Evolutionary conservation across 2,113 vertebrate species (phyloP).

Genomic region (Collichthys lucidus): DNA sequence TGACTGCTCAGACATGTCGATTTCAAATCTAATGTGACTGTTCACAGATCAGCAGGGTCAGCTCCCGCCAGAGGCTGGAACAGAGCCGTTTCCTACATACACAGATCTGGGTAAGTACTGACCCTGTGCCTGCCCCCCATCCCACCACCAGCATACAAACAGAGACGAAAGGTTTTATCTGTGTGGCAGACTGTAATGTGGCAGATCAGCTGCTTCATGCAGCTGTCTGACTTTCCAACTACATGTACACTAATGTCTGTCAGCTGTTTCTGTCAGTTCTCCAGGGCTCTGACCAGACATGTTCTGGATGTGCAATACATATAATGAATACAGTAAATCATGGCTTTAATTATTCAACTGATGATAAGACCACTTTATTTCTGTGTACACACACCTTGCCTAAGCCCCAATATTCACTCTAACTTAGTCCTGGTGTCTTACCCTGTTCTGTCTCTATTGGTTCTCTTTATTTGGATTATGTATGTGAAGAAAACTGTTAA

Average conservation of each 20-base stretch:
- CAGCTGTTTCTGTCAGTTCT: conserved; percentile 63
- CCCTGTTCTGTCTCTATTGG: not conserved
- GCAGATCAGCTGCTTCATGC: not conserved
- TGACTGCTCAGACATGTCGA: not conserved
- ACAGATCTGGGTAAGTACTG: conserved; percentile 44
- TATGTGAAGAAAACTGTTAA: not conserved
- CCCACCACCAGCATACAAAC: not conserved
- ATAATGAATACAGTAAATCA: not conserved
- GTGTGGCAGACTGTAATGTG: not conserved
- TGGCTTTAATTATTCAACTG: not conserved
- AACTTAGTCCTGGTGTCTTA: not conserved
- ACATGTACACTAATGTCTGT: not conserved
- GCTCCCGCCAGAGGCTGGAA: not conserved
- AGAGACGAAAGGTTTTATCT: not conserved
- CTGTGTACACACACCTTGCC: conserved; percentile 3
- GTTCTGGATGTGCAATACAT: not conserved
- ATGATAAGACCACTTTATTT: not conserved
- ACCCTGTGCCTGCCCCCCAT: not conserved
- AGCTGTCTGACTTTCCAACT: not conserved
- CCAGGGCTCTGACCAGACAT: not conserved
- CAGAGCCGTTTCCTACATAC: conserved; percentile 6
- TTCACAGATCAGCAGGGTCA: conserved; percentile 30
- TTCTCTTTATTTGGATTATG: not conserved
- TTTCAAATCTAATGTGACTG: conserved; percentile 7
- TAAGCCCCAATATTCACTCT: not conserved